A percentile compares a stretch with the other conserved stretches of the same genome.
phyloP scores from a whole-genome alignment of 2,888 invertebrate genomes.

The Orchesella flavescens region DNA sequence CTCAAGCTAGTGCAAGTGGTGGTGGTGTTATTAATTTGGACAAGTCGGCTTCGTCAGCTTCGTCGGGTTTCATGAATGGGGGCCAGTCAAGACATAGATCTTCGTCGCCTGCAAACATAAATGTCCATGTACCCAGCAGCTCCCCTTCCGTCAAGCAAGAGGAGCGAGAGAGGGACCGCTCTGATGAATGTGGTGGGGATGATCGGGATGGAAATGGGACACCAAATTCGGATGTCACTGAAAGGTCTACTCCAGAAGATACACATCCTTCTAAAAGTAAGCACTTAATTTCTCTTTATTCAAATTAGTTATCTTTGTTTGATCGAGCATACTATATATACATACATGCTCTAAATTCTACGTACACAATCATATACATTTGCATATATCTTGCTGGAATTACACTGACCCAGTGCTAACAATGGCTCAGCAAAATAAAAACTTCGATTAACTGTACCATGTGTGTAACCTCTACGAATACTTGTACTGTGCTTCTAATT shows the following conservation, averaged over 20 bases:
- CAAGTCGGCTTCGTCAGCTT: conserved; percentile 57
- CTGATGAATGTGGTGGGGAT: conserved; percentile 63
- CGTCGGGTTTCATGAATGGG: conserved; percentile 66
- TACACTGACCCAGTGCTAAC: too few species aligned
- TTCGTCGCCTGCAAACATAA: conserved; percentile 60
- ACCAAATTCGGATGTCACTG: conserved; percentile 76
- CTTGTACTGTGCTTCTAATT: conserved; percentile 25
- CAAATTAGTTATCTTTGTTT: too few species aligned
- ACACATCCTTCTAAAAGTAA: conserved; percentile 69
- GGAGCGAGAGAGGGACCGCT: conserved; percentile 64
- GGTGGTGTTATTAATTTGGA: conserved; percentile 67
- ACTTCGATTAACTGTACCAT: too few species aligned
- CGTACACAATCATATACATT: too few species aligned
- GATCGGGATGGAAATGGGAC: conserved; percentile 75
- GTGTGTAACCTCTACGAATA: neutral
- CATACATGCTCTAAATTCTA: too few species aligned
- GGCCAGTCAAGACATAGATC: conserved; percentile 67
- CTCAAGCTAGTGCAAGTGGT: conserved; percentile 61
- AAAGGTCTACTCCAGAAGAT: conserved; percentile 76
- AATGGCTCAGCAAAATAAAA: too few species aligned
- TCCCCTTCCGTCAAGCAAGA: conserved; percentile 62
- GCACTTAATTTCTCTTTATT: conserved; percentile 21
- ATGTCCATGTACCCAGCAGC: conserved; percentile 63
- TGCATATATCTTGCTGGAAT: too few species aligned
- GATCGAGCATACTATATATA: too few species aligned